Conservation (phyloP, 2,113 vertebrate species). For the Cebidichthys violaceus region DNA sequence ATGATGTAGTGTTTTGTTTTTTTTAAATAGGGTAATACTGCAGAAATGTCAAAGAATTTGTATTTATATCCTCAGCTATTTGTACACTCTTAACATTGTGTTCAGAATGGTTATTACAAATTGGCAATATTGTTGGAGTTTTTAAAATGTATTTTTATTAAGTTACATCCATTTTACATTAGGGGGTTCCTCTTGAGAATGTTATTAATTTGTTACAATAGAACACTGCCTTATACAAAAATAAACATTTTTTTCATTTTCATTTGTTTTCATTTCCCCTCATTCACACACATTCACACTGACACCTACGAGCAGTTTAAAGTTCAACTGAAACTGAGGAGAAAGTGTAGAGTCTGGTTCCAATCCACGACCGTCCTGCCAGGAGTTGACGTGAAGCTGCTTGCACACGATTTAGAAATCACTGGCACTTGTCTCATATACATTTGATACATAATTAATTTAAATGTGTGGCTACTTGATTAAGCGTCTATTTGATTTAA, state of each 20-base stretch:
- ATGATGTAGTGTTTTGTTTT: slow-evolving; percentile 57
- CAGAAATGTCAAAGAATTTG: slow-evolving; percentile 58
- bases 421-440: neutral
- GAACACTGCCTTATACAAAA: slow-evolving; percentile 77
- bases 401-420: neutral
- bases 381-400: neutral
- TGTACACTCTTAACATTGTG: slow-evolving; percentile 59
- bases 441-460: neutral
- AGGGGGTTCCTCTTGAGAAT: slow-evolving; percentile 32
- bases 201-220: slow-evolving; percentile 63
- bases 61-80: slow-evolving; percentile 72
- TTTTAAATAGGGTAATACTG: slow-evolving; percentile 57
- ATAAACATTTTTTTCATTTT: slow-evolving; percentile 55
- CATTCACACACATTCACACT: neutral
- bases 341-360: neutral
- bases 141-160: neutral
- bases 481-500: neutral
- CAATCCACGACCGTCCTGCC: neutral
- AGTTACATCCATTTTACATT: slow-evolving; percentile 44
- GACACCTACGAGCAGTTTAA: neutral
- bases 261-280: slow-evolving; percentile 3
- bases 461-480: neutral
- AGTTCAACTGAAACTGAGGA: neutral
- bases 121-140: slow-evolving; percentile 21
- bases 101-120: slow-evolving; percentile 42